Base-by-base conservation (phyloP, 2,888 invertebrate genomes). In the Eupithecia abbreviata region DNA sequence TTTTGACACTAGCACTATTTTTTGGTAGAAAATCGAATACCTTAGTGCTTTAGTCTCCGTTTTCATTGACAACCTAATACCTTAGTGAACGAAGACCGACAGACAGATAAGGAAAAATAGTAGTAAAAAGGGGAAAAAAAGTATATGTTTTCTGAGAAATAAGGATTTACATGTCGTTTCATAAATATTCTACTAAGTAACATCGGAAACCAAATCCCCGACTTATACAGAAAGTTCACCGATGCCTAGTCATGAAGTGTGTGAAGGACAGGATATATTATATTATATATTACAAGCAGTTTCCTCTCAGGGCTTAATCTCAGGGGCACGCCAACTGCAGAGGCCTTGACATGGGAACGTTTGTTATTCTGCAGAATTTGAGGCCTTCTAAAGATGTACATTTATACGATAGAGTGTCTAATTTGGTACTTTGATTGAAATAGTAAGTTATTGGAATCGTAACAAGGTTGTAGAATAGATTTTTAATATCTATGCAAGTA, bases 271-370 rank as follows among this genome's bases (percentile, higher is more conserved):
- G 66, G 65, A 73, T 73, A 65, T 45, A n/a, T n/a, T n/a, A n/a
- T n/a, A n/a, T n/a, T n/a, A n/a, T n/a, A n/a, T n/a, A 66, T 72
- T 65, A 72, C 71, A 72, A 12, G 69, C 51, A 67, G 69, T 70
- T 71, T 72, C 45, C 68, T 69, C 70, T 30, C 70, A 70, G 69
- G 69, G 77, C 43, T 71, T 65, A 43, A 42, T 75, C 66, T 71
- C 74, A 75, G 71, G 71, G 62, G 58, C 71, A 42, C 18, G 74
- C 42, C 30, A 43, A 68, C 73, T 78, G 75, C 73, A 78, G 70
- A 71, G 73, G 15, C 77, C 77, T 78, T 78, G 77, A 75, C 75
- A 77, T 72, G 66, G 47, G 42, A 42, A 45, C 13, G 71, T 55
- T 73, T 68, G 67, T 7, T 4, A 15, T 42, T 47, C 45, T 69